These are phyloP conservation scores for Dynastes tityus DNA, from an alignment of 2,888 invertebrate genomes.

Conservation along the genomic window DNA sequence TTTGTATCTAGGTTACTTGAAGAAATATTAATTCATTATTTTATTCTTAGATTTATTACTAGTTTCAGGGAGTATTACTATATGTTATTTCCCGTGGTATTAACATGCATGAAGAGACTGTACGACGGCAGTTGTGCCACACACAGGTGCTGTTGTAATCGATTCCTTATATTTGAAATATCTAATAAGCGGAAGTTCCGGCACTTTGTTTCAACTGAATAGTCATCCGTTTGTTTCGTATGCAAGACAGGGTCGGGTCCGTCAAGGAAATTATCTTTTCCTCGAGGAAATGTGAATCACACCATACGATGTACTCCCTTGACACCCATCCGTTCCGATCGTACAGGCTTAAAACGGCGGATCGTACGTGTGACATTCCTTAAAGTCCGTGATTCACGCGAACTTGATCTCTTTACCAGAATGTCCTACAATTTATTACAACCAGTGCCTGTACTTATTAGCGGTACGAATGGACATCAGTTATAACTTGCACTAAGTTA, in stretches of 20 bases:
- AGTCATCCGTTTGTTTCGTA: constrained; percentile 28
- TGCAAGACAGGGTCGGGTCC: constrained; percentile 16
- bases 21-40: too few species aligned
- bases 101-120: too few species aligned
- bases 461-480: too few species aligned
- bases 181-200: constrained; percentile 39
- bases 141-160: background rate
- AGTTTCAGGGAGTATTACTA: too few species aligned
- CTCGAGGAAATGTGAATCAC: constrained; percentile 45
- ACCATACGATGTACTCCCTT: constrained; percentile 25
- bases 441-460: too few species aligned
- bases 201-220: constrained; percentile 12
- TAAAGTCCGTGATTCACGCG: constrained; percentile 1
- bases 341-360: background rate
- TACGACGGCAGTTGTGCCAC: background rate
- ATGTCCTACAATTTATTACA: too few species aligned
- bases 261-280: constrained; percentile 44
- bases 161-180: constrained; percentile 22
- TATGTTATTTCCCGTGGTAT: too few species aligned
- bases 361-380: background rate
- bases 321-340: constrained; percentile 37
- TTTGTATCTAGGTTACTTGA: too few species aligned
- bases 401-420: constrained; percentile 34
- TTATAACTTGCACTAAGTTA: too few species aligned
- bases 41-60: too few species aligned